These are phyloP conservation scores for Ischnus inquisitorius DNA, from an alignment of 2,888 invertebrate species.

Conservation along the genomic window DNA sequence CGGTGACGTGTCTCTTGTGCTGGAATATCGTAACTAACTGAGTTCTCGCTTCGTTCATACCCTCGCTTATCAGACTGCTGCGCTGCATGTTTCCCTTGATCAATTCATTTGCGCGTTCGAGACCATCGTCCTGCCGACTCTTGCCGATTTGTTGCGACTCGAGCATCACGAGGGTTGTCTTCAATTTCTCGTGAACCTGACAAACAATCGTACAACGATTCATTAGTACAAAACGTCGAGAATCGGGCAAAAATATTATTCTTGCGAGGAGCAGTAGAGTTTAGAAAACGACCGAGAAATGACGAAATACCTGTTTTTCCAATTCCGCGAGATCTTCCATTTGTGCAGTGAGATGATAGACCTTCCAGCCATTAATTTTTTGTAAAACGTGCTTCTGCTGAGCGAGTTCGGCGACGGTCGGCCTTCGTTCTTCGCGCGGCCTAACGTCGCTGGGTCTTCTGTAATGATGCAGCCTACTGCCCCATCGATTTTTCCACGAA, in stretches of 20 bases:
- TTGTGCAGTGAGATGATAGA: slow-evolving; percentile 96
- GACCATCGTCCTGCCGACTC: slow-evolving; percentile 80
- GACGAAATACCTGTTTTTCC: slow-evolving; percentile 81
- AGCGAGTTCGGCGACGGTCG: slow-evolving; percentile 95
- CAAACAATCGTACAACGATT: slow-evolving; percentile 22
- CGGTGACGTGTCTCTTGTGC: slow-evolving; percentile 95
- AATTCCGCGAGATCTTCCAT: slow-evolving; percentile 93
- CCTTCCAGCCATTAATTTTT: slow-evolving; percentile 97
- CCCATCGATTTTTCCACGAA: slow-evolving; percentile 81
- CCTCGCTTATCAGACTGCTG: slow-evolving; percentile 96
- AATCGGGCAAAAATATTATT: too few relatives aligned
- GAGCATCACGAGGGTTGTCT: slow-evolving; percentile 80
- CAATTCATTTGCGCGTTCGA: slow-evolving; percentile 83
- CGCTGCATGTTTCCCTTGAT: slow-evolving; percentile 97
- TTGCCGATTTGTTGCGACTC: slow-evolving; percentile 81
- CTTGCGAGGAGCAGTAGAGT: too few relatives aligned
- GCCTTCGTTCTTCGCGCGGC: slow-evolving; percentile 94
- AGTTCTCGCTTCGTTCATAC: slow-evolving; percentile 94
- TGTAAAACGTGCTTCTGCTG: slow-evolving; percentile 95
- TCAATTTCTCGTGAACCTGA: slow-evolving; percentile 83
- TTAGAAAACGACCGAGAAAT: neutral
- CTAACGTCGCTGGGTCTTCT: slow-evolving; percentile 91
- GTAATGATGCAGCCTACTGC: slow-evolving; percentile 81
- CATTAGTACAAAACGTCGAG: neutral
- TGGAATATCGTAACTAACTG: slow-evolving; percentile 96